Evolutionary conservation across 2,888 invertebrate species (phyloP).

Genomic region (Trichogramma dendrolimi): DNA sequence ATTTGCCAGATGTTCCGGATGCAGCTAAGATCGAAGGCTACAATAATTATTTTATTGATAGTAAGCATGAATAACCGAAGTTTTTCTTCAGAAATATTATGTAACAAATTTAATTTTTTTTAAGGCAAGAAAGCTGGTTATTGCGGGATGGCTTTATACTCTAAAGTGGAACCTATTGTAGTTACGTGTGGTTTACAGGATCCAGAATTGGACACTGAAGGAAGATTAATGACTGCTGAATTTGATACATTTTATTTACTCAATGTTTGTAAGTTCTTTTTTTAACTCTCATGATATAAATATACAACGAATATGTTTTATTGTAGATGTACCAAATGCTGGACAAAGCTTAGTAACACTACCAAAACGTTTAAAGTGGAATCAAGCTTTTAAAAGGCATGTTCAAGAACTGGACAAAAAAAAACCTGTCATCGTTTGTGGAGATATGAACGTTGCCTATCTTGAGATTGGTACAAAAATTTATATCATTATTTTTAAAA

Average conservation of each 20-base stretch:
- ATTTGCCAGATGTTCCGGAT: slow-evolving; percentile 73
- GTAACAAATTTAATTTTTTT: slow-evolving; percentile 29
- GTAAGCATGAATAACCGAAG: slow-evolving; percentile 35
- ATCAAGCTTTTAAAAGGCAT: slow-evolving; percentile 74
- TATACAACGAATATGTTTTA: not conserved
- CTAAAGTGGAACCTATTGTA: slow-evolving; percentile 76
- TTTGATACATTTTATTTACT: slow-evolving; percentile 87
- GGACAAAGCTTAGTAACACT: slow-evolving; percentile 84
- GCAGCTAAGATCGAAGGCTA: slow-evolving; percentile 76
- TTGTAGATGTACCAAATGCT: slow-evolving; percentile 85
- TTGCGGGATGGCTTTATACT: slow-evolving; percentile 86
- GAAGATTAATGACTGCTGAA: slow-evolving; percentile 85
- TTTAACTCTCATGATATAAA: not conserved
- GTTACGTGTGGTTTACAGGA: slow-evolving; percentile 78
- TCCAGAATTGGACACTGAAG: slow-evolving; percentile 72
- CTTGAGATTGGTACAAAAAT: slow-evolving; percentile 71
- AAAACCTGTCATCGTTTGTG: slow-evolving; percentile 92
- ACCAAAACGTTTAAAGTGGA: slow-evolving; percentile 86
- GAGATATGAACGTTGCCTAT: slow-evolving; percentile 98
- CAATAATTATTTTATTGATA: slow-evolving; percentile 71
- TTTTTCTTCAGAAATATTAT: not conserved
- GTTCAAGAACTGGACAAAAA: slow-evolving; percentile 74
- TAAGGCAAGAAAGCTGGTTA: slow-evolving; percentile 76
- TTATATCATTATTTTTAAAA: slow-evolving; percentile 2
- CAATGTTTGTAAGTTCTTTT: slow-evolving; percentile 64